Conservation (phyloP, 2,888 invertebrate genomes). For the Bugulina stolonifera region DNA sequence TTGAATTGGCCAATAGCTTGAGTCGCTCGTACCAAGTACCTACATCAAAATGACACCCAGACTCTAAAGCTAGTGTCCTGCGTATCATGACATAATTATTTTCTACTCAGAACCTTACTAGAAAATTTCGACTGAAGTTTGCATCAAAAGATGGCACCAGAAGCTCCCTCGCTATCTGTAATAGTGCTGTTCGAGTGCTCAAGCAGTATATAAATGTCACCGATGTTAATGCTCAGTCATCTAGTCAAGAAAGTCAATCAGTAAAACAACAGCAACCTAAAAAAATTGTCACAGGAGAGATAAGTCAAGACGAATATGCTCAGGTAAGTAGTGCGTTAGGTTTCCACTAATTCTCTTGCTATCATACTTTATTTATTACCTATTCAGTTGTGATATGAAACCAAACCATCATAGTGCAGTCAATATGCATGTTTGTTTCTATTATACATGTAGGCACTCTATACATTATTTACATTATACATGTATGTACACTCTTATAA, state of each 20-base stretch:
- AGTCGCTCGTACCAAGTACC: not conserved
- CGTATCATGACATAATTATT: not conserved
- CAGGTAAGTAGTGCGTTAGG: too few relatives aligned
- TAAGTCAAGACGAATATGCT: not conserved
- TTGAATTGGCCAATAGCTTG: not conserved
- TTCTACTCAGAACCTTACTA: conserved; percentile 1
- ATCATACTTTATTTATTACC: too few relatives aligned
- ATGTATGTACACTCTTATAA: too few relatives aligned
- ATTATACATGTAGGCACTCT: too few relatives aligned
- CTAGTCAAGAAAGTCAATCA: not conserved
- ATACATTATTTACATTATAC: too few relatives aligned
- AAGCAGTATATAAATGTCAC: conserved; percentile 13
- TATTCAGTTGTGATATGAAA: too few relatives aligned
- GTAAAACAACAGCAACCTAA: not conserved
- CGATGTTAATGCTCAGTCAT: not conserved
- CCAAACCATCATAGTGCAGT: too few relatives aligned
- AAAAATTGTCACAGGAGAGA: not conserved
- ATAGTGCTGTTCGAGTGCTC: not conserved
- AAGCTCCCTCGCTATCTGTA: not conserved
- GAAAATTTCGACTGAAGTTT: conserved; percentile 21
- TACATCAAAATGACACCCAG: not conserved
- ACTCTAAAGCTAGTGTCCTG: not conserved
- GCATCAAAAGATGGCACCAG: not conserved
- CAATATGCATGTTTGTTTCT: too few relatives aligned
- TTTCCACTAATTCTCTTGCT: too few relatives aligned